phyloP scores from a whole-genome alignment of 2,113 vertebrate genomes.

The Garra rufa region DNA sequence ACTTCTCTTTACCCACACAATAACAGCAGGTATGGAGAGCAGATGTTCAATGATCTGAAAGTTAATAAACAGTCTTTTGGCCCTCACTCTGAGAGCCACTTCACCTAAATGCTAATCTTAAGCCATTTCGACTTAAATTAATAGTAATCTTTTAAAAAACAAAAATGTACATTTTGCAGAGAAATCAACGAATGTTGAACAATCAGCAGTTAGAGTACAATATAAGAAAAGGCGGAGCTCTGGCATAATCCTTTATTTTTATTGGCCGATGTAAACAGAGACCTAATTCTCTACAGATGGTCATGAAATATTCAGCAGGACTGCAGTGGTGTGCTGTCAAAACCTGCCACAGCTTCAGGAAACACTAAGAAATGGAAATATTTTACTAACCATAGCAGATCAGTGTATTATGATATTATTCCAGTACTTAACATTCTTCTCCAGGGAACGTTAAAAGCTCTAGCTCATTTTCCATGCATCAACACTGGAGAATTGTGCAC shows the following conservation, averaged over 20 bases:
- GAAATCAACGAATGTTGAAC: neutral
- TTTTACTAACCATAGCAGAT: neutral
- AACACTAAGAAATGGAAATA: constrained; percentile 13
- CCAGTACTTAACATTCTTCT: neutral
- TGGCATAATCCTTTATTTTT: neutral
- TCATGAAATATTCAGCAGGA: constrained; percentile 16
- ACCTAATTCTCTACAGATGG: neutral
- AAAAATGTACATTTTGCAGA: neutral
- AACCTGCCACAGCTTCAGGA: neutral
- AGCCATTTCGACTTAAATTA: neutral
- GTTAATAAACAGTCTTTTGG: neutral
- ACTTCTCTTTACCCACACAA: neutral
- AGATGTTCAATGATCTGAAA: neutral
- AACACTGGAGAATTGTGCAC: neutral
- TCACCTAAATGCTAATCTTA: neutral
- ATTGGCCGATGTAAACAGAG: neutral
- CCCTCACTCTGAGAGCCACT: neutral
- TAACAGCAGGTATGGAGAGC: neutral
- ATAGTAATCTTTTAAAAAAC: neutral
- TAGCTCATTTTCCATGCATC: neutral
- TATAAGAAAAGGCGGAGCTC: neutral
- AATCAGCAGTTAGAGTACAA: neutral
- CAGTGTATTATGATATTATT: constrained; percentile 12
- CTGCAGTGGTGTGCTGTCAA: constrained; percentile 11
- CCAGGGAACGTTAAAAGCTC: neutral